Percentiles rank a stretch among this genome's conserved stretches.
Conservation (phyloP, 2,888 invertebrate genomes). For the Mamestra brassicae region DNA sequence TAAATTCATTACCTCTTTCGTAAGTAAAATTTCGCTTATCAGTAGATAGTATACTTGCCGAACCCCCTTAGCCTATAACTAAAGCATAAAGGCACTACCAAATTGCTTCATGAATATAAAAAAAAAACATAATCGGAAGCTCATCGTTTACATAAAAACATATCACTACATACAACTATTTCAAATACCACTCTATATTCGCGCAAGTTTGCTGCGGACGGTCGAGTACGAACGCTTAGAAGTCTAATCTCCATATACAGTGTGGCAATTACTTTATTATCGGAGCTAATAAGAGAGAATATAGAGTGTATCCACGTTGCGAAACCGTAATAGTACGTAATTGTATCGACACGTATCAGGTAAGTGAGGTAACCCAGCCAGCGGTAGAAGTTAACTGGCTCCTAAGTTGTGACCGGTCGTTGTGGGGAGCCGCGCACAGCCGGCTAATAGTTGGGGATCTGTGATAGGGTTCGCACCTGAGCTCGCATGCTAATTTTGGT, state of each 20-base stretch:
- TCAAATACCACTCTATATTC: slow-evolving; percentile 50
- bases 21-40: not conserved
- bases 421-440: slow-evolving; percentile 71
- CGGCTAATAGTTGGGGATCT: slow-evolving; percentile 78
- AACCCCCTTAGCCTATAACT: not conserved
- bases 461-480: slow-evolving; percentile 69
- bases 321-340: slow-evolving; percentile 81
- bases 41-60: not conserved
- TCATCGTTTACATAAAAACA: slow-evolving; percentile 30
- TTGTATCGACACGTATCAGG: slow-evolving; percentile 84
- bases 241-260: slow-evolving; percentile 67
- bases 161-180: slow-evolving; percentile 12
- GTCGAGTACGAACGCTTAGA: slow-evolving; percentile 45
- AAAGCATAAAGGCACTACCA: slow-evolving; percentile 10
- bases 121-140: slow-evolving; percentile 38
- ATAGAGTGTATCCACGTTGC: slow-evolving; percentile 77
- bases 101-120: slow-evolving; percentile 30
- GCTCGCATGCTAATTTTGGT: slow-evolving; percentile 26
- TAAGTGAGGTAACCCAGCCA: slow-evolving; percentile 82
- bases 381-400: slow-evolving; percentile 74
- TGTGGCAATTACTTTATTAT: slow-evolving; percentile 70
- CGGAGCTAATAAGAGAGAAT: slow-evolving; percentile 78
- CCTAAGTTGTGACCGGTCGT: slow-evolving; percentile 73
- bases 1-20: not conserved
- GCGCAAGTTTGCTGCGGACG: slow-evolving; percentile 32